Base-by-base conservation (phyloP, 30 jellyfish, hydroid and myxozoan species). In the Catostylus mosaicus region DNA sequence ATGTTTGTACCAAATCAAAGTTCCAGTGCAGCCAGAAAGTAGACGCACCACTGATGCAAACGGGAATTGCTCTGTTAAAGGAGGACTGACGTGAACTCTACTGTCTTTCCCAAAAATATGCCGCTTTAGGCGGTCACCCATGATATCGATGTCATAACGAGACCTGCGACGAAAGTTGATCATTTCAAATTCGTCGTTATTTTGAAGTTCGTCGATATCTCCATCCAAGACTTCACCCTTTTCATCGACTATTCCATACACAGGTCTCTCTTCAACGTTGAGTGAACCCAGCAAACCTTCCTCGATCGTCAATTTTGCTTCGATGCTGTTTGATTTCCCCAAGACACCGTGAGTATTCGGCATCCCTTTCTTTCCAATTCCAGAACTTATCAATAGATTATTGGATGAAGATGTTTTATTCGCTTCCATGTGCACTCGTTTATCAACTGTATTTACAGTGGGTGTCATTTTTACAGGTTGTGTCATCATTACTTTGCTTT, bases 21-120 rank as follows among this genome's bases (percentile, higher is more conserved):
- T 92, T 22, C 98, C 98, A 8, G 98, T 65, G 83, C 98, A 92
- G 16, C 96, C 97, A n/a, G 67, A 47, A 2, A 82, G 89, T 22
- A 92, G 84, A 2, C 93, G 76, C 30, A 92, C 96, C 27, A 80
- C 89, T 1, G 98, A 73, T 37, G 91, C 46, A 76, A 92, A 92
- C 24, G 98, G 98, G 59, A 78, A 86, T 43, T 26, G 31, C 35
- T 87, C 80, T 20, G 91, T 61, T 22, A 78, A 35, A 1, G 68
- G 23, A 5, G 85, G 47, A 30, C 51, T 45, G 20, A 92, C 37
- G 36, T 35, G 85, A n/a, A 85, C 18, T 56, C 98, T 37, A 19
- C 67, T 59, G 86, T 92, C 98, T 32, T 38, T 66, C 30, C 98
- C 98, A 51, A 92, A 92, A 2, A 92, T 88, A 56, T 85, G 88